Base-by-base conservation (phyloP, 2,113 vertebrate species). In the Dasyurus viverrinus region DNA sequence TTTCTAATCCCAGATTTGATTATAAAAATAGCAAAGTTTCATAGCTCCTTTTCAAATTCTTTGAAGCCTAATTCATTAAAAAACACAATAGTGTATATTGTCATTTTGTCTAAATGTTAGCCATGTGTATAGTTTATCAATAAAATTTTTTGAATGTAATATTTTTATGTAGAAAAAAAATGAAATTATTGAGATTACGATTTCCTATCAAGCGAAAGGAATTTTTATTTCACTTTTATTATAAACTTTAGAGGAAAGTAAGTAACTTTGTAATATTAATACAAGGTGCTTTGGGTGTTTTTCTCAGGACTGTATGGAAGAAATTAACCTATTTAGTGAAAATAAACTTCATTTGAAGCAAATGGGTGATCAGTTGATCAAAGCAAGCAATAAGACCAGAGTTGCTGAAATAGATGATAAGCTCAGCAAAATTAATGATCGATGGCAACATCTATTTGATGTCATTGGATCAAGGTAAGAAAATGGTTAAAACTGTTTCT, bases 361-460 rank as follows among this genome's bases (percentile, higher is more conserved):
- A 96, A 99, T 99, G 94, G 99, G 99, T 0, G 99, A 99, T 12
- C 99, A 99, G 89, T 97, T 99, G 52, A 99, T 99, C 95, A 98
- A 98, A 24, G 99, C 99, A 95, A 99, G 99, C 99, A 99, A 98
- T 98, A 98, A 98, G 96, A 98, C 98, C 2, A 98, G 99, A 96
- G 98, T 98, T 42, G 97, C 99, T 0, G 99, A 99, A 98, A 98
- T 99, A 90, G 99, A 99, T 42, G 99, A 99, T 98, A 99, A 99
- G 98, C 99, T 99, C 95, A 98, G 98, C 95, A 99, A 99, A 97
- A 98, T 99, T 96, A 99, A 98, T 11, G 99, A 99, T 89, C 99
- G 99, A 95, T 99, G 99, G 99, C 99, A 99, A 95, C 99, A 99
- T 93, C 99, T 99, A 93, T 99, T 99, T 0, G 99, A 99, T 97